Percentiles rank a stretch among this genome's conserved stretches.
Conservation (phyloP, 2,113 vertebrate species). For the Stigmatopora argus region DNA sequence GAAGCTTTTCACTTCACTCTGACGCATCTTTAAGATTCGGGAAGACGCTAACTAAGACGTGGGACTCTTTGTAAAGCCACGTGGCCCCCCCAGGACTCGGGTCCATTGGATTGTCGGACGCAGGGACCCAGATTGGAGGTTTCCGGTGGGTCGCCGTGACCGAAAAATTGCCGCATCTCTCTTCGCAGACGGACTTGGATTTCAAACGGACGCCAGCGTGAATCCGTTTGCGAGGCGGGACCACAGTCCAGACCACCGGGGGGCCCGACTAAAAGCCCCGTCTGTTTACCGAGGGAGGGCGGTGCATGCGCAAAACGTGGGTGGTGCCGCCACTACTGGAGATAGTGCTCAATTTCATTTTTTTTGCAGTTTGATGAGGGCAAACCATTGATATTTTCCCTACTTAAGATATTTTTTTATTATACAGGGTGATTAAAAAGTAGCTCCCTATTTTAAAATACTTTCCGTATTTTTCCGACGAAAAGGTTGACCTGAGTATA, state of each 20-base stretch:
- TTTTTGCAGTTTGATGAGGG: slow-evolving; percentile 51
- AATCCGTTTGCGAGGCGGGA: slow-evolving; percentile 39
- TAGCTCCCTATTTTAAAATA: too few relatives aligned
- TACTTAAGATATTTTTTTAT: too few relatives aligned
- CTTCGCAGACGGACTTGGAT: slow-evolving; percentile 52
- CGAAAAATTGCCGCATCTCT: slow-evolving; percentile 48
- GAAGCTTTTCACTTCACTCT: slow-evolving; percentile 26
- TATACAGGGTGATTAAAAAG: too few relatives aligned
- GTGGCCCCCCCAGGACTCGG: too few relatives aligned
- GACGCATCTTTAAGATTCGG: slow-evolving; percentile 28
- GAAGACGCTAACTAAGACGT: slow-evolving; percentile 20
- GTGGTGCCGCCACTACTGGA: slow-evolving; percentile 61
- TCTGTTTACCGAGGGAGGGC: slow-evolving; percentile 62
- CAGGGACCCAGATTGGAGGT: slow-evolving; percentile 31
- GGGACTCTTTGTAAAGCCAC: slow-evolving; percentile 8
- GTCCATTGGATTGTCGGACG: slow-evolving; percentile 13
- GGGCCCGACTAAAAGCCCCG: slow-evolving; percentile 54
- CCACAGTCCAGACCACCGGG: slow-evolving; percentile 57
- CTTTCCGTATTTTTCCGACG: too few relatives aligned
- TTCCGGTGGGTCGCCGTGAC: slow-evolving; percentile 38
- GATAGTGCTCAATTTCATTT: slow-evolving; percentile 60
- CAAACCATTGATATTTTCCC: slow-evolving; percentile 13
- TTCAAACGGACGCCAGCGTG: slow-evolving; percentile 60
- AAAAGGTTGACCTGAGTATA: too few relatives aligned
- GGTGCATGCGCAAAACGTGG: slow-evolving; percentile 53